These are phyloP conservation scores for Dynastes maya DNA, from an alignment of 2,888 invertebrate species.

Conservation along the genomic window DNA sequence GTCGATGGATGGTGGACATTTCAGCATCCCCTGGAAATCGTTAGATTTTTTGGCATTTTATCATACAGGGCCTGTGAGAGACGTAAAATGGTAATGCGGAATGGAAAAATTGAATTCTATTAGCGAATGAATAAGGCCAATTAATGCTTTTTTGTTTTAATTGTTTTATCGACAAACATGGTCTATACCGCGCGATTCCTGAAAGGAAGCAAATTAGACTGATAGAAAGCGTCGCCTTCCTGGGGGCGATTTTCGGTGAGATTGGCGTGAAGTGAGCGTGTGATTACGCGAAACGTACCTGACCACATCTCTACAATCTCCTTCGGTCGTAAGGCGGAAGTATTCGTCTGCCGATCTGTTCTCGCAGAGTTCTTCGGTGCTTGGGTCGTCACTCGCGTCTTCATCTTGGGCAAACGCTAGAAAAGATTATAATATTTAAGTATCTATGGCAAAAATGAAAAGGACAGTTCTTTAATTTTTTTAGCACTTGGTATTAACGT, in stretches of 20 bases:
- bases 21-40: not conserved
- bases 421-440: constrained; percentile 3
- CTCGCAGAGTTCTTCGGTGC: constrained; percentile 88
- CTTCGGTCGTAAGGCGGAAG: constrained; percentile 87
- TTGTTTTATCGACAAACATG: not conserved
- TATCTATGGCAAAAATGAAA: too few species aligned
- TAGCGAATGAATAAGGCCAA: too few species aligned
- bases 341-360: constrained; percentile 93
- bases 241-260: not conserved
- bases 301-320: constrained; percentile 94
- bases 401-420: constrained; percentile 80
- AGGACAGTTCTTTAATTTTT: too few species aligned
- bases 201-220: constrained; percentile 41
- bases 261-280: not conserved
- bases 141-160: not conserved
- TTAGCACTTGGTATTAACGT: too few species aligned
- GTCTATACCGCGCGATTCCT: constrained; percentile 13
- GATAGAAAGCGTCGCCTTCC: constrained; percentile 20
- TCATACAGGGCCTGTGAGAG: not conserved
- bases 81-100: too few species aligned
- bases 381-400: constrained; percentile 74
- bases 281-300: constrained; percentile 76
- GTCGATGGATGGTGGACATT: not conserved
- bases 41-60: not conserved
- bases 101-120: too few species aligned